Base-by-base conservation (phyloP, 1,140 invertebrate genomes). In the Arctopsyche grandis region DNA sequence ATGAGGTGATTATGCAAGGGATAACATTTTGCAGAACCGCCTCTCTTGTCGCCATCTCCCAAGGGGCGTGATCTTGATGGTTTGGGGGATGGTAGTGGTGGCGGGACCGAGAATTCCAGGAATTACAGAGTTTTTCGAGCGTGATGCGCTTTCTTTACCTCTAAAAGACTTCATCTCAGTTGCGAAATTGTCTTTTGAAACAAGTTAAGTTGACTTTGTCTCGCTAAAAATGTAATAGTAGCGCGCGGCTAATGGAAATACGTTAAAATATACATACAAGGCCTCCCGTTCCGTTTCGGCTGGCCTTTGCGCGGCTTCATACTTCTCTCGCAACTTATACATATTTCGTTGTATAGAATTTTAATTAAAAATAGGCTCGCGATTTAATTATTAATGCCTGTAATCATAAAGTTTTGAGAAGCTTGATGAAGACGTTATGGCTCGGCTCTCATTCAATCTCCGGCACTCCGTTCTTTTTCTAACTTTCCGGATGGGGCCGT, bases 1-100 rank as follows among this genome's bases (percentile, higher is more conserved):
- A 46, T 12, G 71, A 46, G 52, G 48, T 56, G 71, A 74, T 74
- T 74, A 74, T 74, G 71, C 52, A 74, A 71, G 71, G 43, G 71
- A 58, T 56, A 74, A 58, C 71, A 74, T 56, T 74, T 74, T 56
- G 46, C 71, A 58, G 71, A 48, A 26, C 52, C 9, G 9, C 69
- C 21, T 26, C 16, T 52, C 48, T 52, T 52, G 12, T 52, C 48
- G 48, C 48, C 48, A 52, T 52, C 48, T 52, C 10, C 10, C 10
- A 38, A 38, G 29, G 29, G 48, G 48, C 48, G 16, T 19, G 48
- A 19, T 9, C 56, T 19, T 16, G 14, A 21, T 9, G 56, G 56
- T 0, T 1, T 19, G 14, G n/a, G 29, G 29, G 29, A 38, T 38
- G 29, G 29, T 38, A 38, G 29, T 38, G 29, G 29, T 38, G 29